These are phyloP conservation scores for Marasmarcha lunaedactyla DNA, from an alignment of 2,888 invertebrate genomes.

Conservation along the genomic window DNA sequence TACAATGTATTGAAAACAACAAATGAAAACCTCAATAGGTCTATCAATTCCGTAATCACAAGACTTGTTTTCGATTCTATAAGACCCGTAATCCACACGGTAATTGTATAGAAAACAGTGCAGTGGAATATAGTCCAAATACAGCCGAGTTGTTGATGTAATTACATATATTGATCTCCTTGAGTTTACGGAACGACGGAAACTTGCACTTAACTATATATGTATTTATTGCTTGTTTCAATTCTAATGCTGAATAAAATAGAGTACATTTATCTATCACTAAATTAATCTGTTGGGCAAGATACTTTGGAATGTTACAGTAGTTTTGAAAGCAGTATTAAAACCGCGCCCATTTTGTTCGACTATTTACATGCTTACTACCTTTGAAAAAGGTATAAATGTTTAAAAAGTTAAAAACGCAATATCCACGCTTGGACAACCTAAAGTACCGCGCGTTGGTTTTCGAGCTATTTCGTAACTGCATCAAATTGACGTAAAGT, in stretches of 20 bases:
- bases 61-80: constrained; percentile 1
- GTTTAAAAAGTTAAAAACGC: too few relatives aligned
- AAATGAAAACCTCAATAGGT: neutral
- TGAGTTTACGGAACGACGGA: constrained; percentile 54
- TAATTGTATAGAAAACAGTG: constrained; percentile 3
- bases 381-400: too few relatives aligned
- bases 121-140: neutral
- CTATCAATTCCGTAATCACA: constrained; percentile 24
- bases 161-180: constrained; percentile 57
- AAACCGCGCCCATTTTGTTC: too few relatives aligned
- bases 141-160: constrained; percentile 14
- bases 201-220: constrained; percentile 8
- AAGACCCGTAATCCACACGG: neutral
- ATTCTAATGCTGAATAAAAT: neutral
- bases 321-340: too few relatives aligned
- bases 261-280: too few relatives aligned
- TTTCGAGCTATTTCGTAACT: constrained; percentile 32
- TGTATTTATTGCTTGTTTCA: constrained; percentile 24
- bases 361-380: too few relatives aligned
- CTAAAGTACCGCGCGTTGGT: too few relatives aligned
- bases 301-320: too few relatives aligned
- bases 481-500: constrained; percentile 27
- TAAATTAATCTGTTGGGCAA: too few relatives aligned
- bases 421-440: too few relatives aligned
- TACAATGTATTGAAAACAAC: too few relatives aligned